phyloP scores from a whole-genome alignment of 2,888 invertebrate species.

The Neoaliturus tenellus region DNA sequence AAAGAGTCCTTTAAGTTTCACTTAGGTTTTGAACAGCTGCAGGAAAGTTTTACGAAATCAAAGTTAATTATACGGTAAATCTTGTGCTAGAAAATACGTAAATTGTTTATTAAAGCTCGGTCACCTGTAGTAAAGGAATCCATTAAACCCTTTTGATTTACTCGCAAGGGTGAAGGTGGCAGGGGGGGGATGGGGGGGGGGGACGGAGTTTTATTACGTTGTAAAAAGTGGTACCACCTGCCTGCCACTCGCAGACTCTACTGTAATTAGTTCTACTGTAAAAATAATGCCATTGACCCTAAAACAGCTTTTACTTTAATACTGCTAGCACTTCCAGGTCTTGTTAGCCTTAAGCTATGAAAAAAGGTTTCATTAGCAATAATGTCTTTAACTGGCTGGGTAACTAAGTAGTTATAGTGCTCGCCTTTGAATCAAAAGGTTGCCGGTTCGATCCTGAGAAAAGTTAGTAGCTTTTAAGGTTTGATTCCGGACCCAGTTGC shows the following conservation, averaged over 20 bases:
- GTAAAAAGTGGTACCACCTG: conserved; percentile 24
- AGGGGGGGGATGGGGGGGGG: not conserved
- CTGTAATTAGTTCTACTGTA: conserved; percentile 7
- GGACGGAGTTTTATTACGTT: conserved; percentile 14
- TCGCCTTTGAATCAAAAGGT: too few relatives aligned
- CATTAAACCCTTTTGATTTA: conserved; percentile 27
- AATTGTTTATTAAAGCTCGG: conserved; percentile 33
- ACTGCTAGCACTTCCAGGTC: too few relatives aligned
- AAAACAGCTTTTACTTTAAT: not conserved
- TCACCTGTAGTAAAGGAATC: not conserved
- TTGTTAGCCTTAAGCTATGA: too few relatives aligned
- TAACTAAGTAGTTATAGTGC: too few relatives aligned
- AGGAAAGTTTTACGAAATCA: too few relatives aligned
- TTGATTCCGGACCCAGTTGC: too few relatives aligned
- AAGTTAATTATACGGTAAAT: not conserved
- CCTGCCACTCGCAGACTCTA: not conserved
- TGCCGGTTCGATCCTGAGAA: too few relatives aligned
- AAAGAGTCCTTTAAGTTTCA: too few relatives aligned
- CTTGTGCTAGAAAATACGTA: not conserved
- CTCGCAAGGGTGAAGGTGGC: not conserved
- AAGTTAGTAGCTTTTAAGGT: too few relatives aligned
- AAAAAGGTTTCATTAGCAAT: too few relatives aligned
- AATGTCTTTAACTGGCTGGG: too few relatives aligned
- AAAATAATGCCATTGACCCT: conserved; percentile 5
- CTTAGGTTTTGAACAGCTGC: too few relatives aligned